Evolutionary conservation across 1,140 invertebrate genomes (phyloP).

Genomic region (Elymnias hypermnestra): DNA sequence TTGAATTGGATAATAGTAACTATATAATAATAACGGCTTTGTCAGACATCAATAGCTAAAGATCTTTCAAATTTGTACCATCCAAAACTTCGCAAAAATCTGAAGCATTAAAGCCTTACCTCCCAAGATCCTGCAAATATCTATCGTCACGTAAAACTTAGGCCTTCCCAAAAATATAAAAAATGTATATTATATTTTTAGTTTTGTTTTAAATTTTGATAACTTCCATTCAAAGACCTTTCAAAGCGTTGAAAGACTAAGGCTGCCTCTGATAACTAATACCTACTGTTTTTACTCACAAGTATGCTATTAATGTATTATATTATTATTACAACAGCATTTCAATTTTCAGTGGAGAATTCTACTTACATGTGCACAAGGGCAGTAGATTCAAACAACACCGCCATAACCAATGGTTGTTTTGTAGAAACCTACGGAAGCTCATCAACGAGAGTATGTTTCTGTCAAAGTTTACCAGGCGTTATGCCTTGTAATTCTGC

Average conservation of each 20-base stretch:
- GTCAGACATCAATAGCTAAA: too few relatives aligned
- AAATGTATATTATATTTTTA: slow-evolving; percentile 1
- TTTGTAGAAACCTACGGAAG: slow-evolving; percentile 53
- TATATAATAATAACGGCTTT: too few relatives aligned
- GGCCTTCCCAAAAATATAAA: too few relatives aligned
- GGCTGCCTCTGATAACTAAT: too few relatives aligned
- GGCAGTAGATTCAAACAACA: slow-evolving; percentile 46
- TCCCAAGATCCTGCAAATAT: too few relatives aligned
- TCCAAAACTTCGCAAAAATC: too few relatives aligned
- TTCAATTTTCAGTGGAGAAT: slow-evolving; percentile 64
- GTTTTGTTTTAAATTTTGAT: neutral
- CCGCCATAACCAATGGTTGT: slow-evolving; percentile 64
- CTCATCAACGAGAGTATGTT: slow-evolving; percentile 46
- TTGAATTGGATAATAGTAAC: too few relatives aligned
- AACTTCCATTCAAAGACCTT: too few relatives aligned
- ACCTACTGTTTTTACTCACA: neutral
- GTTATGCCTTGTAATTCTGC: slow-evolving; percentile 54
- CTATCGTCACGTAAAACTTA: too few relatives aligned
- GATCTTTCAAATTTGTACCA: too few relatives aligned
- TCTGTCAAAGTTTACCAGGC: slow-evolving; percentile 53
- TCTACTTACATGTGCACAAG: slow-evolving; percentile 76
- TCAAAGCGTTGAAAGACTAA: too few relatives aligned
- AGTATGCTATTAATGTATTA: neutral
- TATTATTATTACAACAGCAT: neutral
- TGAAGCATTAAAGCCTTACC: too few relatives aligned